Conservation (phyloP, 2,113 vertebrate species). For the Ammodytes marinus region DNA sequence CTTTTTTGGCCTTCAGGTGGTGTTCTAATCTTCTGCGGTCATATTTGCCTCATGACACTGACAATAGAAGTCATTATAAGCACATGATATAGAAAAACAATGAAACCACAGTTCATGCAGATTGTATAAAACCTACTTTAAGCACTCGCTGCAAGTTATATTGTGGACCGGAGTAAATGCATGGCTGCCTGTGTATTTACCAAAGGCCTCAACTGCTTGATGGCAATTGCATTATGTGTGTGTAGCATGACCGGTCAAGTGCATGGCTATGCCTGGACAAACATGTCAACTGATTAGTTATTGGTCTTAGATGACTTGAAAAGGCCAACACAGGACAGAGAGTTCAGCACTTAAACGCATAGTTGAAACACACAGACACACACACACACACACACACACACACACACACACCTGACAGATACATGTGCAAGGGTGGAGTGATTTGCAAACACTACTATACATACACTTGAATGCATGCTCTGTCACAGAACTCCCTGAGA, state of each 20-base stretch:
- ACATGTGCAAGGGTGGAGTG: slow-evolving; percentile 19
- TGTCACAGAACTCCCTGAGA: slow-evolving; percentile 39
- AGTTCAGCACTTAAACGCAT: slow-evolving; percentile 55
- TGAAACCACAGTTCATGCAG: slow-evolving; percentile 21
- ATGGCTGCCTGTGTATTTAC: slow-evolving; percentile 14
- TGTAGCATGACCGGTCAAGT: slow-evolving; percentile 57
- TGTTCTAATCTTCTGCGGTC: slow-evolving; percentile 52
- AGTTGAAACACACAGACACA: slow-evolving; percentile 59
- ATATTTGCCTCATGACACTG: slow-evolving; percentile 55
- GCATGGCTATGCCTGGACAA: slow-evolving; percentile 60
- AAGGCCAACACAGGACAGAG: slow-evolving; percentile 52
- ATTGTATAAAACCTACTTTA: background rate
- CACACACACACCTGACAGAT: background rate
- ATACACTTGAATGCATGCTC: slow-evolving; percentile 15
- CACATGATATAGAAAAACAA: slow-evolving; percentile 45
- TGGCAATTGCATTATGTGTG: slow-evolving; percentile 26
- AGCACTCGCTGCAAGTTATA: slow-evolving; percentile 8
- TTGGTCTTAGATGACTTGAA: slow-evolving; percentile 57
- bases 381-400: slow-evolving; percentile 28
- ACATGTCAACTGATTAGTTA: slow-evolving; percentile 65
- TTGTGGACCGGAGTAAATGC: slow-evolving; percentile 4
- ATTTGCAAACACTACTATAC: slow-evolving; percentile 25
- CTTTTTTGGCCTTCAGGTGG: slow-evolving; percentile 3
- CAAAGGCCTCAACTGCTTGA: slow-evolving; percentile 52
- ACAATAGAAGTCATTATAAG: slow-evolving; percentile 23